Evolutionary conservation across 2,797 vertebrate genomes (phyloP), one percentile per base, ranked within the genome.

Genomic region (Heliangelus exortis): DNA sequence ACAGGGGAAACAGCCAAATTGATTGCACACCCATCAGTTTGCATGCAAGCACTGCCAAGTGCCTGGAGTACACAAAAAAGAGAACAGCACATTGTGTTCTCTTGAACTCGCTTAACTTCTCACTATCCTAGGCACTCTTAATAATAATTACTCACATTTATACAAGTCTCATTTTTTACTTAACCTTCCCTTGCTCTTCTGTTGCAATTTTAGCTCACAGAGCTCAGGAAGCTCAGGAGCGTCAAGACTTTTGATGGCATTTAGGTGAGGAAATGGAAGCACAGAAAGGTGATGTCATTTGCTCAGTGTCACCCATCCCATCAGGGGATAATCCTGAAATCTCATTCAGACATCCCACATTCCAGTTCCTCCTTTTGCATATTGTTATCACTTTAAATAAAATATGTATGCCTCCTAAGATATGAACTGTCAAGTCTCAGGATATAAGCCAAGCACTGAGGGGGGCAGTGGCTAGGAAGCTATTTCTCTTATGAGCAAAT

Each of bases 71-170:
- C 61, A 54, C 33, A 77, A 79, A 77, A 90, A 39, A 90, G 50
- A 89, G 67, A 96, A 93, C 84, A 83, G 92, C 75, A 95, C 92
- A 79, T n/a, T 88, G n/a, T 84, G 85, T 95, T 92, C 94, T 71
- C 57, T 58, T 89, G 34, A 68, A 75, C 54, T 50, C 20, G 36
- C 66, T 89, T 79, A 92, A 93, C 65, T 71, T 89, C n/a, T 79
- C 15, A 0, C 31, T 53, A 12, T 74, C 78, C 80, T 43, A 90
- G 62, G 51, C 19, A 19, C 43, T 92, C 21, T 28, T 92, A 61
- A 53, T 80, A 93, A 88, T 76, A 79, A 82, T 50, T 80, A 25
- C 18, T 90, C 10, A 17, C 25, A 31, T 82, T 90, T 50, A 90
- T 23, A 83, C 2, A 74, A 57, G 50, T n/a, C 62, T 74, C 50